phyloP scores from a whole-genome alignment of 1,140 invertebrate genomes.

The Drosophila melanogaster region Release_6_plus_ISO1_MT NT_037436.4:21112001-21112500 shows the following conservation, averaged over 20 bases:
- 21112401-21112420: constrained; percentile 51
- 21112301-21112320: constrained; percentile 30
- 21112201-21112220: constrained; percentile 63
- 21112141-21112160: constrained; percentile 69
- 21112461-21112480: constrained; percentile 73
- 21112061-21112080: constrained; percentile 80
- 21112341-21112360: constrained; percentile 33
- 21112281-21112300: constrained; percentile 15
- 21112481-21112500: constrained; percentile 79
- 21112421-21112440: constrained; percentile 48
- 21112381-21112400: constrained; percentile 64
- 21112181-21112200: constrained; percentile 20
- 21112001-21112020: constrained; percentile 70
- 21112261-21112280: constrained; percentile 23
- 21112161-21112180: constrained; percentile 60
- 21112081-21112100: constrained; percentile 12
- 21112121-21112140: constrained; percentile 56
- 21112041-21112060: constrained; percentile 78
- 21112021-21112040: constrained; percentile 74
- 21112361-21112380: constrained; percentile 17
- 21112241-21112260: constrained; percentile 13
- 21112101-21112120: not conserved
- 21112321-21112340: constrained; percentile 70
- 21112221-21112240: constrained; percentile 24
- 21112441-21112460: constrained; percentile 69